Conservation (phyloP, 2,888 invertebrate species). For the Tenthredo amoena region DNA sequence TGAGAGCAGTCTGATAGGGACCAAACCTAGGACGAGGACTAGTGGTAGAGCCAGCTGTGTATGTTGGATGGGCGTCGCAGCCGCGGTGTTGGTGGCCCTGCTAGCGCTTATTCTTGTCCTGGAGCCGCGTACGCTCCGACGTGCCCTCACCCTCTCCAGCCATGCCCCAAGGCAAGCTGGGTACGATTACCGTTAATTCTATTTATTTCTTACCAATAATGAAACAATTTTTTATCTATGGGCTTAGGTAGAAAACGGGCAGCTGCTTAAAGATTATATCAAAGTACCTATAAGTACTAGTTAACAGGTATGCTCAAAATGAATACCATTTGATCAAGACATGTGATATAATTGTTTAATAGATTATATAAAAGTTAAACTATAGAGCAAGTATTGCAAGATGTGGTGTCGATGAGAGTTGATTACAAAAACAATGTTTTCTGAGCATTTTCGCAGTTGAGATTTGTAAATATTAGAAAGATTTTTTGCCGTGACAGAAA, state of each 20-base stretch:
- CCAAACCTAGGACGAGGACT: slow-evolving; percentile 71
- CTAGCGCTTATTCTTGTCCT: slow-evolving; percentile 74
- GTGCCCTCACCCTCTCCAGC: slow-evolving; percentile 73
- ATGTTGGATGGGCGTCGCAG: slow-evolving; percentile 72
- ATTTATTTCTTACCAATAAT: slow-evolving; percentile 62
- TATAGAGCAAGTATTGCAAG: slow-evolving; percentile 29
- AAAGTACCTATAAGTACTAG: neutral
- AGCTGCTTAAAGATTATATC: neutral
- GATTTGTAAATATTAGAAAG: neutral
- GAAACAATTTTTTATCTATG: slow-evolving; percentile 59
- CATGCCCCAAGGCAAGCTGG: slow-evolving; percentile 74
- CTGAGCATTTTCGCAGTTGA: neutral
- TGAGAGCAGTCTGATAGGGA: slow-evolving; percentile 70
- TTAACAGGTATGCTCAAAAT: slow-evolving; percentile 33
- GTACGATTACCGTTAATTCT: slow-evolving; percentile 69
- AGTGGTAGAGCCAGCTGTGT: slow-evolving; percentile 67
- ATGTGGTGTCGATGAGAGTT: neutral
- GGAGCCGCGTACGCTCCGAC: slow-evolving; percentile 74
- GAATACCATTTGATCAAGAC: slow-evolving; percentile 7
- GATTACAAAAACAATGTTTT: too few relatives aligned
- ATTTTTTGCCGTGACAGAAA: neutral
- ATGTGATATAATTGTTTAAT: neutral
- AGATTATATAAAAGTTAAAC: slow-evolving; percentile 22
- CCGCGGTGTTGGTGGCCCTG: slow-evolving; percentile 72
- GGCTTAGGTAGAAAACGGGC: slow-evolving; percentile 22